A percentile compares a stretch with the other conserved stretches of the same genome.
Conservation (phyloP, 2,797 vertebrate species). For the Channallabes apus region DNA sequence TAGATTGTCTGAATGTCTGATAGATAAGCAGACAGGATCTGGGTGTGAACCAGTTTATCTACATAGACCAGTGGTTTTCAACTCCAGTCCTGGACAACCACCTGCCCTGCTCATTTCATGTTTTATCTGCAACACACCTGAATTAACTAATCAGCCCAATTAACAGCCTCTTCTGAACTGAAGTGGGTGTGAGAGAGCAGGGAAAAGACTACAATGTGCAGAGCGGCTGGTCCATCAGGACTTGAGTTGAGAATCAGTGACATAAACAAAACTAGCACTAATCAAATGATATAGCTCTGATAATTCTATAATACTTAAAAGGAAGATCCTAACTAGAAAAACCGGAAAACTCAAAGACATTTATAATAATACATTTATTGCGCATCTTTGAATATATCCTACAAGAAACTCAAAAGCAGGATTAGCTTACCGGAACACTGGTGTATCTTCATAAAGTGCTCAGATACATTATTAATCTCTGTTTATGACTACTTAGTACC, state of each 20-base stretch:
- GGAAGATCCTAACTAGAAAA: too few relatives aligned
- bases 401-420: neutral
- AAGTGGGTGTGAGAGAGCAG: too few relatives aligned
- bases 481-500: constrained; percentile 9
- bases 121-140: too few relatives aligned
- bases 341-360: neutral
- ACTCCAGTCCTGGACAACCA: too few relatives aligned
- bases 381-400: neutral
- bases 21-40: neutral
- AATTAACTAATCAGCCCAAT: too few relatives aligned
- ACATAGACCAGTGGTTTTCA: too few relatives aligned
- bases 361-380: neutral
- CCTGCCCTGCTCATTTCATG: too few relatives aligned
- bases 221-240: too few relatives aligned
- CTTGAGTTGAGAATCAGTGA: too few relatives aligned
- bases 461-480: neutral
- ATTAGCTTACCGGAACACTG: neutral
- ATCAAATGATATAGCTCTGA: neutral
- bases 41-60: neutral
- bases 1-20: neutral
- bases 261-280: neutral
- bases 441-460: constrained; percentile 7
- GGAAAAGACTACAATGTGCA: too few relatives aligned
- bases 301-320: neutral
- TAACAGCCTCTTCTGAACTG: too few relatives aligned